These are phyloP conservation scores for Pammene fasciana DNA, from an alignment of 2,888 invertebrate species.

Conservation along the genomic window DNA sequence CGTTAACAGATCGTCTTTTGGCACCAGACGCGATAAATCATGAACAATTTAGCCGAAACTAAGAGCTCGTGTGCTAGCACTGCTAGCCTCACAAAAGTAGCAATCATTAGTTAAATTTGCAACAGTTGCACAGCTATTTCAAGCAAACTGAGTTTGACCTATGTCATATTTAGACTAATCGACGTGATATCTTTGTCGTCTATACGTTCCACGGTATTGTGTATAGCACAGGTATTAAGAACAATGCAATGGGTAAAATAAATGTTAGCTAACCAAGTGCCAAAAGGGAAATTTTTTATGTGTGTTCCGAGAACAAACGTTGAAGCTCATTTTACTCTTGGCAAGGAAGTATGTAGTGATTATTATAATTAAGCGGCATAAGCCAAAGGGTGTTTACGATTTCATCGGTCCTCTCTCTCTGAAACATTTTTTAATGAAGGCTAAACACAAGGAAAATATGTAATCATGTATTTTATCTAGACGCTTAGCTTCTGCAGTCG, in stretches of 20 bases:
- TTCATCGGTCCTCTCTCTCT: slow-evolving; percentile 15
- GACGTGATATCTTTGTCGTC: slow-evolving; percentile 41
- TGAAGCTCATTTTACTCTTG: slow-evolving; percentile 46
- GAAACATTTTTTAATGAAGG: not conserved
- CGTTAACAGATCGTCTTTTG: slow-evolving; percentile 31
- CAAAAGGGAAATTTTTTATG: slow-evolving; percentile 52
- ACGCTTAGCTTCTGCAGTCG: not conserved
- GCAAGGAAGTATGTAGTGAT: slow-evolving; percentile 44
- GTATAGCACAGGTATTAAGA: slow-evolving; percentile 35
- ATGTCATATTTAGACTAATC: slow-evolving; percentile 54
- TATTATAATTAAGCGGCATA: slow-evolving; percentile 49
- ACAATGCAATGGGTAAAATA: slow-evolving; percentile 42
- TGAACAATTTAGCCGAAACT: slow-evolving; percentile 31
- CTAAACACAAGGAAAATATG: not conserved
- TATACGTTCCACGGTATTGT: slow-evolving; percentile 37
- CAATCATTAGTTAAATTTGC: slow-evolving; percentile 71
- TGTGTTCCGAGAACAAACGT: slow-evolving; percentile 28
- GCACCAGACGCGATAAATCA: slow-evolving; percentile 39
- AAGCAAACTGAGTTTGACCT: slow-evolving; percentile 44
- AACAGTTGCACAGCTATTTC: slow-evolving; percentile 70
- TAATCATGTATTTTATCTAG: not conserved
- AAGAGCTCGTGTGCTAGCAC: slow-evolving; percentile 52
- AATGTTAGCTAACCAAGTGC: slow-evolving; percentile 46
- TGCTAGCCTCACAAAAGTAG: slow-evolving; percentile 58
- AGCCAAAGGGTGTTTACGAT: slow-evolving; percentile 47